Base-by-base conservation (phyloP, 2,797 vertebrate species). In the Phyllotis vaccarum region DNA sequence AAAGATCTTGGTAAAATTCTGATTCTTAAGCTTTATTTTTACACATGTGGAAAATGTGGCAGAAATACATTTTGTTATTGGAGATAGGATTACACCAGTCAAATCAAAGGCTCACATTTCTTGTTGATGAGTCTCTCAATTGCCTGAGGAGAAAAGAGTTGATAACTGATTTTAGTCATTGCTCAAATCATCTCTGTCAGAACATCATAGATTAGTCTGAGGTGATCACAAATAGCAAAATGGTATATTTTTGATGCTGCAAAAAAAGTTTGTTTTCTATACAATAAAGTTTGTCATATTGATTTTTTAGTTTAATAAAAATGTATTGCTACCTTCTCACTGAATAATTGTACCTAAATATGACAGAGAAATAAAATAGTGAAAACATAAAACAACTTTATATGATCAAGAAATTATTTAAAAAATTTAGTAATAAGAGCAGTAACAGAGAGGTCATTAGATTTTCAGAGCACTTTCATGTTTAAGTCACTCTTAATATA, bases 11-110 rank as follows among this genome's bases (percentile, higher is more conserved):
- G 37, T 76, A 95, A 85, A 64, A 7, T 75, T 70, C 79, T 64
- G 13, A 5, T 49, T 74, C 86, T 96, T 82, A 89, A 95, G 27
- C 27, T 92, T 95, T 19, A n/a, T 64, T 95, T 95, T 94, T 95
- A 46, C 27, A 91, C 58, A 62, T 82, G 56, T 92, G 43, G 31
- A 92, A 94, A 90, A 85, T 34, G n/a, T 89, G 14, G 22, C 54
- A 87, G 49, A 89, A 34, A 91, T 82, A 96, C 86, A 54, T 82
- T 92, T 89, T 89, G 31, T 34, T 70, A 76, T 85, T 85, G 66
- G 43, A 62, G 79, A 62, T 91, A 89, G 22, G 70, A 54, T 91
- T 83, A 58, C 29, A 52, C 37, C 24, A 89, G 72, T 13, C 81
- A 90, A 93, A 94, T 95, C 91, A 95, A 90, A 46, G 70, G 31